Percentiles rank a stretch among this genome's conserved stretches.
Evolutionary conservation across 2,797 vertebrate species (phyloP).

Genomic region (Pelochelys cantorii): DNA sequence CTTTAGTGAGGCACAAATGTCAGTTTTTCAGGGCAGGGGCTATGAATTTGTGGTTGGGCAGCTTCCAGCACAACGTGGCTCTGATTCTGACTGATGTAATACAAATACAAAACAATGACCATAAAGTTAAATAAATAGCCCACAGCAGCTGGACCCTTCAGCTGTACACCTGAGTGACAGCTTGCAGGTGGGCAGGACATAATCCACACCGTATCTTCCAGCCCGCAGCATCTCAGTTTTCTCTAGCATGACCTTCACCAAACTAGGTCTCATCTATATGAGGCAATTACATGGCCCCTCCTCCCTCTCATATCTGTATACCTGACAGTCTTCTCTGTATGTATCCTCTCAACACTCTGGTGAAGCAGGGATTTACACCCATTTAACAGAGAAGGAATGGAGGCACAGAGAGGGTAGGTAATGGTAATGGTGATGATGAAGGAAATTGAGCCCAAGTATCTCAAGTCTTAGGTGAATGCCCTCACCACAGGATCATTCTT

Average conservation of each 20-base stretch:
- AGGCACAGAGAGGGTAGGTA: too few relatives aligned
- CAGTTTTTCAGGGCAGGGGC: background rate
- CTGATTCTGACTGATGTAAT: fast-evolving
- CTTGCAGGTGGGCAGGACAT: background rate
- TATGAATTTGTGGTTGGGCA: fast-evolving
- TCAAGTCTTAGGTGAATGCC: too few relatives aligned
- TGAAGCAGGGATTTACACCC: background rate
- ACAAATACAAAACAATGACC: background rate
- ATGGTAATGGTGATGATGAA: too few relatives aligned
- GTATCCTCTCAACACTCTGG: background rate
- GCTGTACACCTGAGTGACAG: background rate
- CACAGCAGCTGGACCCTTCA: background rate
- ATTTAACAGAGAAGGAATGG: background rate
- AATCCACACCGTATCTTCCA: background rate
- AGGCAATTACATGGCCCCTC: background rate
- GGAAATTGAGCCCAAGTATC: too few relatives aligned
- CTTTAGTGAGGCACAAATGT: background rate
- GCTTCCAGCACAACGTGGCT: fast-evolving
- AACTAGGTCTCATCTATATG: background rate
- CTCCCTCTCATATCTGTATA: background rate
- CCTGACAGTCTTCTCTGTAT: background rate
- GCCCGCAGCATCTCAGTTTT: background rate
- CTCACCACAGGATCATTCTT: too few relatives aligned
- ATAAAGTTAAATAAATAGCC: background rate
- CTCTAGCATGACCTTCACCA: background rate